These are phyloP conservation scores for Hippocampus guttulatus DNA, from an alignment of 2,113 vertebrate species.

Conservation along the genomic window DNA sequence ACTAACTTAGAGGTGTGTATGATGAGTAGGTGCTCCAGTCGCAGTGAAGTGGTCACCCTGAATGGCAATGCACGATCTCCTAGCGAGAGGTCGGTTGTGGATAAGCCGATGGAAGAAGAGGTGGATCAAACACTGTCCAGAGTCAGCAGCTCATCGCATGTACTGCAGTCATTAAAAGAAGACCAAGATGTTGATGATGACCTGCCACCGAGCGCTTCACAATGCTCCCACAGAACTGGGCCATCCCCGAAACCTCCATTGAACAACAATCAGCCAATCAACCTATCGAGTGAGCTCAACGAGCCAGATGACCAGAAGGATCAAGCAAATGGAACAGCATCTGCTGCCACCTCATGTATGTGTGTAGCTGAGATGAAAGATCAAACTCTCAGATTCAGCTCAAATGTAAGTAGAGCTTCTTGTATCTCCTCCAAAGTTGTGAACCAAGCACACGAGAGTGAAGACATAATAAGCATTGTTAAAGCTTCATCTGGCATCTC, in stretches of 20 bases:
- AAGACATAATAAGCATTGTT: constrained; percentile 25
- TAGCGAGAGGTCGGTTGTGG: constrained; percentile 32
- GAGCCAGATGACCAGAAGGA: constrained; percentile 4
- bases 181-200: constrained; percentile 53
- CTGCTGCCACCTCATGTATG: constrained; percentile 36
- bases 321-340: constrained; percentile 25
- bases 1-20: constrained; percentile 59
- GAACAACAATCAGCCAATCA: constrained; percentile 6
- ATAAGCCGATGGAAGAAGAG: constrained; percentile 34
- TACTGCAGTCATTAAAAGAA: constrained; percentile 58
- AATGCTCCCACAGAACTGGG: constrained; percentile 31
- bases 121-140: constrained; percentile 37
- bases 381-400: constrained; percentile 21
- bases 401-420: constrained; percentile 40
- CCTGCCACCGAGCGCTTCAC: constrained; percentile 50
- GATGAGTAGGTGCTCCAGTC: constrained; percentile 58
- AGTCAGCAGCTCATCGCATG: constrained; percentile 56
- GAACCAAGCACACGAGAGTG: constrained; percentile 25
- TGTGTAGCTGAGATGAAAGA: constrained; percentile 27
- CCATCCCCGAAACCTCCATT: constrained; percentile 7
- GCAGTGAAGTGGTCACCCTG: constrained; percentile 42
- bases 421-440: constrained; percentile 17
- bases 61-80: constrained; percentile 23
- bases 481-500: constrained; percentile 48
- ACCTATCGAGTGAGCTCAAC: constrained; percentile 18